Base-by-base conservation (phyloP, 1,140 invertebrate species). In the Pogonomyrmex barbatus region DNA sequence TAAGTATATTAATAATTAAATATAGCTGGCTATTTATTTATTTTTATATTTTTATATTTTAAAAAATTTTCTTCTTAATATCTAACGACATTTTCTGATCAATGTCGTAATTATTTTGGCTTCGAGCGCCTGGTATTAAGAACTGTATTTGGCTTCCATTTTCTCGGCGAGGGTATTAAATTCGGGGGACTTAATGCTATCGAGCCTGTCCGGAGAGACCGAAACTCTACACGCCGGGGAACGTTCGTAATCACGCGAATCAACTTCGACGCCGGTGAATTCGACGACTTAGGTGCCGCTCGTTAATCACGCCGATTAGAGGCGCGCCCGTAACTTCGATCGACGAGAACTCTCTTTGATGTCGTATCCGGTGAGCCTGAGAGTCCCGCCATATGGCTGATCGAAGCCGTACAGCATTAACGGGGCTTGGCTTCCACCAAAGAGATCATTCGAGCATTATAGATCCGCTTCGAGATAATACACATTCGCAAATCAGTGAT, bases 221-320 rank as follows among this genome's bases (percentile, higher is more conserved):
- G 79, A 73, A 83, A 83, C 33, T 83, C 68, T 47, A 75, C 54
- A 83, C 68, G 70, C 17, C 17, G 42, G 52, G 79, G 68, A 60
- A 73, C 79, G 79, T 62, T 83, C 54, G 68, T 83, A 83, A 83
- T 83, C 79, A 83, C 79, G 68, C 79, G 54, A 83, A 83, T 83
- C 79, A 83, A 73, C 79, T 83, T 60, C 68, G 79, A 83, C 42
- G 42, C 54, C 42, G 68, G 79, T 62, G 68, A 83, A 83, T 83
- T 83, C 68, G 79, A 73, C 68, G 79, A 83, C 79, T 83, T 75
- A 75, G 79, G 79, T 83, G 79, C 79, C 68, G 79, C 79, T 83
- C 68, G 68, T 83, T 83, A 83, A 83, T 83, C 79, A 83, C 79
- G 79, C 79, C 79, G 79, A 83, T 83, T 83, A 83, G 67, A 83